Conservation (phyloP, 2,888 invertebrate species). For the Augochlorella aurata region DNA sequence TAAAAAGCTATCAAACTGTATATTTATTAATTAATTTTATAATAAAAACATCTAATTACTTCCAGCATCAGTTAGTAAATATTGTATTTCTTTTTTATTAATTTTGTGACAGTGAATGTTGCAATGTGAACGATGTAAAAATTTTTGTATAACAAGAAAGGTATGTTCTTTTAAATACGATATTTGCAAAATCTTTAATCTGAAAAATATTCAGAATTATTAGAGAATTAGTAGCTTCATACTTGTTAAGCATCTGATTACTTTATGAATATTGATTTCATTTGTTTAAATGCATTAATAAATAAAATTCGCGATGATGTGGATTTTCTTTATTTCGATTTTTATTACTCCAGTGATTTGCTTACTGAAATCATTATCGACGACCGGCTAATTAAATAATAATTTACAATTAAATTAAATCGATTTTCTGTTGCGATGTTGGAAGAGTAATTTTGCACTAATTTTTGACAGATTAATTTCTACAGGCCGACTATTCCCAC, state of each 20-base stretch:
- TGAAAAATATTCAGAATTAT: too few species aligned
- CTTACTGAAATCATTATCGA: neutral
- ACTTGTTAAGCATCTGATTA: neutral
- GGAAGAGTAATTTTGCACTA: neutral
- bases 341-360: neutral
- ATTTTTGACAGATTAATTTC: slow-evolving; percentile 1
- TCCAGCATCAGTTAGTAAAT: too few species aligned
- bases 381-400: neutral
- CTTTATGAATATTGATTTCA: neutral
- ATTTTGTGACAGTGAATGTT: too few species aligned
- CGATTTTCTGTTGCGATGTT: neutral
- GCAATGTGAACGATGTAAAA: neutral
- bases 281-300: too few species aligned
- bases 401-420: neutral
- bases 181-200: neutral
- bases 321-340: neutral
- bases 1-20: too few species aligned
- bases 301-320: neutral
- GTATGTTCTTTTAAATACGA: neutral
- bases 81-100: too few species aligned
- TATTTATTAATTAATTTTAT: too few species aligned
- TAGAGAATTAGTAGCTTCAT: neutral
- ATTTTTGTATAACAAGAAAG: neutral
- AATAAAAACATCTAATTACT: too few species aligned
- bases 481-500: neutral